Evolutionary conservation across 2,113 vertebrate species (phyloP).

Genomic region (Misgurnus anguillicaudatus): DNA sequence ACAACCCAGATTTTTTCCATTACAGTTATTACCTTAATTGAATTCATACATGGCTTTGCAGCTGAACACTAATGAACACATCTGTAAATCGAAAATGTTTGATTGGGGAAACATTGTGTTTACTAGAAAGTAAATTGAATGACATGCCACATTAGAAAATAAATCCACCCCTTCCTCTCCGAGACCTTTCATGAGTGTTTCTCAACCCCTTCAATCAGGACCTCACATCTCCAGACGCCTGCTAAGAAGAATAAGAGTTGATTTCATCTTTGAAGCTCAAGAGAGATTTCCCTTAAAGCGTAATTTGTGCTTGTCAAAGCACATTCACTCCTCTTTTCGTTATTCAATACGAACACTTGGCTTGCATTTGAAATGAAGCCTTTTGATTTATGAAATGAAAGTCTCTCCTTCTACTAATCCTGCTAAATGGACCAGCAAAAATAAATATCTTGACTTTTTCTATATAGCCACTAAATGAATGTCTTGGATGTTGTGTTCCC

Average conservation of each 20-base stretch:
- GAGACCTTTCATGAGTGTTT: conserved; percentile 3
- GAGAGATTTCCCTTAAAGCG: conserved; percentile 8
- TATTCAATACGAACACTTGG: conserved; percentile 9
- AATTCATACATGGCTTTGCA: conserved; percentile 6
- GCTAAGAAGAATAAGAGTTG: conserved; percentile 11
- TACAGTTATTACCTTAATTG: conserved; percentile 36
- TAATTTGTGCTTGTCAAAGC: conserved; percentile 8
- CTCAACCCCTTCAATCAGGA: conserved; percentile 27
- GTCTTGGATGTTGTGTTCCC: not conserved
- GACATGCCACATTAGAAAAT: conserved; percentile 28
- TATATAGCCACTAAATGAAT: not conserved
- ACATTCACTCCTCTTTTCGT: conserved; percentile 6
- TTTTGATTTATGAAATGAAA: conserved; percentile 20
- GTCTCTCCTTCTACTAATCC: conserved; percentile 21
- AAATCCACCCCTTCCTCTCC: not conserved
- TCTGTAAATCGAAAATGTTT: conserved; percentile 14
- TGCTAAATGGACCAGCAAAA: conserved; percentile 11
- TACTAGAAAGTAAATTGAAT: not conserved
- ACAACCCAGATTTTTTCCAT: conserved; percentile 14
- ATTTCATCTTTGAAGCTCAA: conserved; percentile 24
- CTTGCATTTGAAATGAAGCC: not conserved
- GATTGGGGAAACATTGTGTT: conserved; percentile 10
- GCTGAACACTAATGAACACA: not conserved
- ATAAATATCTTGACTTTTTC: conserved; percentile 20
- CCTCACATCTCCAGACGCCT: conserved; percentile 13